These are phyloP conservation scores for Leiothrix lutea DNA, from an alignment of 2,113 vertebrate genomes.

Conservation along the genomic window DNA sequence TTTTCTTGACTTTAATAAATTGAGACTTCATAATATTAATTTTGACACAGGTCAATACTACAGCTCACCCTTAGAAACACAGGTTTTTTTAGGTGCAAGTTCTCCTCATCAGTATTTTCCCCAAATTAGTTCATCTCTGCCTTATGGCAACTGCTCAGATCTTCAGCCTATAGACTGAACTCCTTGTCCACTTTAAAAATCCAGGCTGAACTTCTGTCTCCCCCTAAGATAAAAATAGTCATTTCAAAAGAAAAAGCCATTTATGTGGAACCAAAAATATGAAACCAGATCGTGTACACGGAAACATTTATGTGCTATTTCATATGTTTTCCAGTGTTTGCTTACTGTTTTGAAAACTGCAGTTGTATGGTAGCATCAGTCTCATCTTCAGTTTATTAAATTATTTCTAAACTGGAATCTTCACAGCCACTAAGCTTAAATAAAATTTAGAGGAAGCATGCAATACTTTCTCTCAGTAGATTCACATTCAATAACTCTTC, in stretches of 20 bases:
- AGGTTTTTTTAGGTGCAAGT: neutral
- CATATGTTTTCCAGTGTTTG: neutral
- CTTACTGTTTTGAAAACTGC: neutral
- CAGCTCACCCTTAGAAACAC: neutral
- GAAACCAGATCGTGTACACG: neutral
- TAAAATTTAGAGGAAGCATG: neutral
- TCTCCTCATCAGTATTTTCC: neutral
- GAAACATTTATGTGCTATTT: neutral
- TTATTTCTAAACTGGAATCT: neutral
- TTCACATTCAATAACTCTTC: neutral
- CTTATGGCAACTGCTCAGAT: neutral
- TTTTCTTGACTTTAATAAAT: neutral
- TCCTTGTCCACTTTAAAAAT: neutral
- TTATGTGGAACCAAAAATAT: neutral
- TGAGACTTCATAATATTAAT: neutral
- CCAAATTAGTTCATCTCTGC: neutral
- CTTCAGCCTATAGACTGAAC: neutral
- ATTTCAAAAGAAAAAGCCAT: neutral
- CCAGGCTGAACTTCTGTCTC: neutral
- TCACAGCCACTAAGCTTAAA: neutral
- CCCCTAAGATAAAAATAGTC: neutral
- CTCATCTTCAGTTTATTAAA: neutral
- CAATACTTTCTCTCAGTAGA: neutral
- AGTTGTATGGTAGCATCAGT: neutral
- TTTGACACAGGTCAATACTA: neutral